Evolutionary conservation across 2,888 invertebrate species (phyloP).

Genomic region (Cheilosia variabilis): DNA sequence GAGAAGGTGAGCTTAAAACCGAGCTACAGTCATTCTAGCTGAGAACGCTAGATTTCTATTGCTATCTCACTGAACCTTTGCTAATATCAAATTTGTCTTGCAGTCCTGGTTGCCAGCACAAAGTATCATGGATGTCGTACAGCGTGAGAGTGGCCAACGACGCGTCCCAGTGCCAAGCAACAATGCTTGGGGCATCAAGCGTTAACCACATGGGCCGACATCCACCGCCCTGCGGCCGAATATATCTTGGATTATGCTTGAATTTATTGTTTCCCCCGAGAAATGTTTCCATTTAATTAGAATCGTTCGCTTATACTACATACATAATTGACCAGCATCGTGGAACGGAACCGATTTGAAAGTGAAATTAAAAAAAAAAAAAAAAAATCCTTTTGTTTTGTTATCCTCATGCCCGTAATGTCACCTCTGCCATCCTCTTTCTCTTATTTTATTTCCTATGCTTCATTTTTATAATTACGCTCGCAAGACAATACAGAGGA

Average conservation of each 20-base stretch:
- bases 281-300: not conserved
- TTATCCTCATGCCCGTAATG: not conserved
- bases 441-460: constrained; percentile 28
- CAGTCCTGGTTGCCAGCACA: constrained; percentile 95
- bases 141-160: constrained; percentile 91
- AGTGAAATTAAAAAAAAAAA: constrained; percentile 31
- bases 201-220: constrained; percentile 74
- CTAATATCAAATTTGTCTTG: constrained; percentile 73
- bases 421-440: not conserved
- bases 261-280: constrained; percentile 8
- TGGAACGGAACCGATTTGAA: constrained; percentile 46
- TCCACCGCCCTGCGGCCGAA: not conserved
- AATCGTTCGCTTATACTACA: not conserved
- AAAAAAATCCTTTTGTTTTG: not conserved
- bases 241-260: constrained; percentile 36
- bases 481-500: constrained; percentile 67
- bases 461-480: constrained; percentile 33
- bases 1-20: constrained; percentile 86
- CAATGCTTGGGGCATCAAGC: constrained; percentile 83
- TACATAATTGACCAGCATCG: constrained; percentile 6
- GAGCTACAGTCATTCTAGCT: constrained; percentile 18
- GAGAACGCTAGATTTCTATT: not conserved
- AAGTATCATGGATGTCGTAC: constrained; percentile 91
- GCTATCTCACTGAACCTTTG: no score
- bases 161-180: constrained; percentile 91